Evolutionary conservation across 2,113 vertebrate genomes (phyloP).

Genomic region (Centrocercus urophasianus): DNA sequence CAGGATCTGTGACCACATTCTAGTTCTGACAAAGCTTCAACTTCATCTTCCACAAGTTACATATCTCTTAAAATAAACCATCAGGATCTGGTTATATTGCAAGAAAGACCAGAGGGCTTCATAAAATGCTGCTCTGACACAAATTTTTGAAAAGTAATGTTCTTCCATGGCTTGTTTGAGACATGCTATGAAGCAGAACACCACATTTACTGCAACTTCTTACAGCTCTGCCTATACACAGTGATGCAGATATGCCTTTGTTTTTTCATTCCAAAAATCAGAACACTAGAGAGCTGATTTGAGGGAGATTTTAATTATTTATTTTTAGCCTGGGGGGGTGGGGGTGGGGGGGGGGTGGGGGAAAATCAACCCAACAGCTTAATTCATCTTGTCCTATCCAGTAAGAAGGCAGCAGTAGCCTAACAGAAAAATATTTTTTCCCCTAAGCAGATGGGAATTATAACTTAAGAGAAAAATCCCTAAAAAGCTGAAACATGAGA

Average conservation of each 20-base stretch:
- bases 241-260: neutral
- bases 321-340: neutral
- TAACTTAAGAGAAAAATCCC: neutral
- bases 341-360: fast-evolving
- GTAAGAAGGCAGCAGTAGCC: neutral
- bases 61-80: neutral
- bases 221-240: neutral
- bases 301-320: neutral
- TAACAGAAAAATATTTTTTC: neutral
- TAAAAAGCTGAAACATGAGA: neutral
- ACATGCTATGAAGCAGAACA: neutral
- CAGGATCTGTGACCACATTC: neutral
- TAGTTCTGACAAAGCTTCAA: neutral
- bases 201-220: neutral
- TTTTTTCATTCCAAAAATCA: neutral
- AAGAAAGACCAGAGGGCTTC: neutral
- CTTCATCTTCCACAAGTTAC: neutral
- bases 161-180: neutral
- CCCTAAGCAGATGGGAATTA: neutral
- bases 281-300: neutral
- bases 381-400: neutral
- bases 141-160: neutral
- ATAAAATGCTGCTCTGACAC: neutral
- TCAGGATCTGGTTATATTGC: neutral
- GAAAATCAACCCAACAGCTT: neutral